phyloP scores from a whole-genome alignment of 2,888 invertebrate species.

The Rhorus exstirpatorius region DNA sequence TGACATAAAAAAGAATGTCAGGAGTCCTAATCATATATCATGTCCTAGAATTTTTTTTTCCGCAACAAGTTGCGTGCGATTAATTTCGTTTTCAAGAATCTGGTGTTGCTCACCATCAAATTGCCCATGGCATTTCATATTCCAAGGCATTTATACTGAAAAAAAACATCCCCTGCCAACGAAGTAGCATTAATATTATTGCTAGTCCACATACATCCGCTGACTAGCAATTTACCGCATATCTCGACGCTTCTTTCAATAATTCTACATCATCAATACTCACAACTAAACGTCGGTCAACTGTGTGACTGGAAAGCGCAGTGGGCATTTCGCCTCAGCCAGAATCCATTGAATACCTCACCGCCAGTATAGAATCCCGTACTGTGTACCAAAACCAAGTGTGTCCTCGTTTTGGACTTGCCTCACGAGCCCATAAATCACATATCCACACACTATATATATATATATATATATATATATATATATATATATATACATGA shows the following conservation, averaged over 20 bases:
- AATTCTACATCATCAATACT: not conserved
- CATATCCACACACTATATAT: not conserved
- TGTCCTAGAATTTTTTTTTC: not conserved
- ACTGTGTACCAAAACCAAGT: conserved; percentile 61
- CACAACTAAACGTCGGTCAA: not conserved
- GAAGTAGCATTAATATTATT: too few species aligned
- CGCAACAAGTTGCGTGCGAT: too few species aligned
- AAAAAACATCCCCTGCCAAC: too few species aligned
- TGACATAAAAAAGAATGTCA: not conserved
- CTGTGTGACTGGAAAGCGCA: not conserved
- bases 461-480: not conserved
- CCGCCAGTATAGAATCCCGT: conserved; percentile 67
- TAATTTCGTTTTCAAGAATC: too few species aligned
- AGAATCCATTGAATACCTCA: not conserved
- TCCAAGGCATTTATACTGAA: too few species aligned
- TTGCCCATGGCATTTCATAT: too few species aligned
- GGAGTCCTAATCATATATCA: not conserved
- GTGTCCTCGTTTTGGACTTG: conserved; percentile 35
- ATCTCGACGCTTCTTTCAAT: not conserved
- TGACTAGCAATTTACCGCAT: conserved; percentile 25
- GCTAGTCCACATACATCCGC: not conserved
- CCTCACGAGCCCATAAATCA: conserved; percentile 7
- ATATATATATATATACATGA: conserved; percentile 4
- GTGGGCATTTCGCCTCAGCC: not conserved
- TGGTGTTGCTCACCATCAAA: too few species aligned